A percentile compares a stretch with the other conserved stretches of the same genome.
phyloP scores from a whole-genome alignment of 2,797 vertebrate species.

The Scomberomorus guttatus region DNA sequence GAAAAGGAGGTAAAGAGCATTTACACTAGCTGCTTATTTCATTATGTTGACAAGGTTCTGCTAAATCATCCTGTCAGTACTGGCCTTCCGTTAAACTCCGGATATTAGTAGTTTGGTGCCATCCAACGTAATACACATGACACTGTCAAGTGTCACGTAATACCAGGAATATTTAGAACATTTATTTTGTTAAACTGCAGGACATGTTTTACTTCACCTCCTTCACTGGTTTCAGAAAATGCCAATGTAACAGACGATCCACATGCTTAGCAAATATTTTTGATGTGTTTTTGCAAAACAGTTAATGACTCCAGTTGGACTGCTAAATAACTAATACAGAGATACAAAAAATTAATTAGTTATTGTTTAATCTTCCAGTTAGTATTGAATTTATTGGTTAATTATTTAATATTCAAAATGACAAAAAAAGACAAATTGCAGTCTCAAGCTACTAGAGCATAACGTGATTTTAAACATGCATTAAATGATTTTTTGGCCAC shows the following conservation, averaged over 20 bases:
- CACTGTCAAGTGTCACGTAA: background rate
- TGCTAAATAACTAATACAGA: too few relatives aligned
- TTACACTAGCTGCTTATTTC: background rate
- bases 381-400: too few relatives aligned
- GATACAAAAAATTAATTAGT: too few relatives aligned
- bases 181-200: too few relatives aligned
- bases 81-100: background rate
- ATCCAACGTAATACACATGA: too few relatives aligned
- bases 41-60: background rate
- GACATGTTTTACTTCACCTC: too few relatives aligned
- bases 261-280: too few relatives aligned
- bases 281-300: too few relatives aligned
- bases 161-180: background rate
- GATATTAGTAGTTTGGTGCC: background rate
- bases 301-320: too few relatives aligned
- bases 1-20: constrained; percentile 91
- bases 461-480: background rate
- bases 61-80: background rate
- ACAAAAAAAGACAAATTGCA: background rate
- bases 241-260: too few relatives aligned
- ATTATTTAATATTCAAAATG: background rate
- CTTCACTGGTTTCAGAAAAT: too few relatives aligned
- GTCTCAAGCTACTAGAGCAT: background rate
- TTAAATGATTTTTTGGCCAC: background rate
- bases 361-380: too few relatives aligned